Conservation (phyloP, 2,113 vertebrate species). For the Hyperopisus bebe region DNA sequence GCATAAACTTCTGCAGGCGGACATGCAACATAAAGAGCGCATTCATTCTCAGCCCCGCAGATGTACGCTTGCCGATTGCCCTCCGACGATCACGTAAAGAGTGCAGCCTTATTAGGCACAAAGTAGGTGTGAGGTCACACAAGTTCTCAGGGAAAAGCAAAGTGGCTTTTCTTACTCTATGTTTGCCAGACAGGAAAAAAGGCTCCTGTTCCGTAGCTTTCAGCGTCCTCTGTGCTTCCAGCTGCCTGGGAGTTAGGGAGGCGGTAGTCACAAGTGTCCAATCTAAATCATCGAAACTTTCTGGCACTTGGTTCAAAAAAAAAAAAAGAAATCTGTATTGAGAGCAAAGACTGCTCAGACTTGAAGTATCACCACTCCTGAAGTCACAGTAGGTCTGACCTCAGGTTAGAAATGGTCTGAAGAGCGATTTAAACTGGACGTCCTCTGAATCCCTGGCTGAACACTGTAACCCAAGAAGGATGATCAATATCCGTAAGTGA, state of each 20-base stretch:
- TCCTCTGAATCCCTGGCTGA: neutral
- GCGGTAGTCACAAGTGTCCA: constrained; percentile 62
- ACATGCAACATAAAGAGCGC: constrained; percentile 11
- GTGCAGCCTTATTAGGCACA: constrained; percentile 24
- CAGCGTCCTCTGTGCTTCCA: constrained; percentile 61
- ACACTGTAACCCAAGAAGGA: constrained; percentile 17
- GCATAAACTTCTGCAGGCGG: constrained; percentile 1
- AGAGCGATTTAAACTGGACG: neutral
- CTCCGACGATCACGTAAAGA: constrained; percentile 23
- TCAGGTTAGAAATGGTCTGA: neutral
- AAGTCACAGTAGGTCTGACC: neutral
- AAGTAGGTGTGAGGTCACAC: constrained; percentile 37
- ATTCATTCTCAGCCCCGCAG: constrained; percentile 10
- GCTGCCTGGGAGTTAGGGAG: constrained; percentile 47
- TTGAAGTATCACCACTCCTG: neutral
- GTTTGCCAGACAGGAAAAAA: constrained; percentile 18
- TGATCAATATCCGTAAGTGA: constrained; percentile 41
- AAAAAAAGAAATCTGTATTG: constrained; percentile 29
- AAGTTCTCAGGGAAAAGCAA: constrained; percentile 20
- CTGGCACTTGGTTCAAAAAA: constrained; percentile 37
- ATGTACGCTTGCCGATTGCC: neutral
- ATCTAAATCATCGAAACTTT: constrained; percentile 61
- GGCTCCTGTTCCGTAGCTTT: constrained; percentile 45
- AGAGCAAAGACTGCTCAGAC: constrained; percentile 37
- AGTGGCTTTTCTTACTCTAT: constrained; percentile 11